Percentiles rank a stretch among this genome's conserved stretches.
Conservation (phyloP, 2,113 vertebrate genomes). For the Gasterosteus nipponicus region DNA sequence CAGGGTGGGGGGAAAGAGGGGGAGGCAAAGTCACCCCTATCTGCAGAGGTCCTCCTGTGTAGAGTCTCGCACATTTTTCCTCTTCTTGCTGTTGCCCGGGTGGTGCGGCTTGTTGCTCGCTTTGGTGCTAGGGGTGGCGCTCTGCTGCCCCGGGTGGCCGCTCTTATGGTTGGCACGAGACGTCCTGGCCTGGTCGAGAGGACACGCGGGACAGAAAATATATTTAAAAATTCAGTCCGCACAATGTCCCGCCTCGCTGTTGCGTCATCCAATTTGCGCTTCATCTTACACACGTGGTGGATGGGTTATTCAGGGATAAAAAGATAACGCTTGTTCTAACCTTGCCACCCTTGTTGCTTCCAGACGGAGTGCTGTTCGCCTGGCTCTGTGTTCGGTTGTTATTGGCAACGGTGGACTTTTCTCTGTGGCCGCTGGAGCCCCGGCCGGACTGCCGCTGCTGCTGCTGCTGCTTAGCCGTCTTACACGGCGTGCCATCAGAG, state of each 20-base stretch:
- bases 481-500: slow-evolving; percentile 96
- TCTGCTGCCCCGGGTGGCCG: slow-evolving; percentile 88
- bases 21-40: slow-evolving; percentile 80
- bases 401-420: slow-evolving; percentile 78
- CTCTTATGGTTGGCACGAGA: slow-evolving; percentile 89
- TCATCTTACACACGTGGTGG: not conserved
- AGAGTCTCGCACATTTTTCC: slow-evolving; percentile 93
- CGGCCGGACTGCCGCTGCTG: slow-evolving; percentile 86
- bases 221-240: not conserved
- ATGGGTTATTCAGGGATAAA: not conserved
- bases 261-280: not conserved
- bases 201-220: slow-evolving; percentile 20
- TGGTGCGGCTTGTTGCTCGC: slow-evolving; percentile 90
- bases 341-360: slow-evolving; percentile 92
- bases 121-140: slow-evolving; percentile 85
- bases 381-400: slow-evolving; percentile 79
- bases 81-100: slow-evolving; percentile 93
- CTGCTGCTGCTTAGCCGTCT: slow-evolving; percentile 88
- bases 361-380: slow-evolving; percentile 68
- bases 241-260: too few relatives aligned
- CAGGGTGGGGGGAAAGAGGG: not conserved
- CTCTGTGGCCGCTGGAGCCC: slow-evolving; percentile 83
- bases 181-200: slow-evolving; percentile 83
- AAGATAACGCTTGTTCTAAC: slow-evolving; percentile 68
- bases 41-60: slow-evolving; percentile 93